Evolutionary conservation across 2,113 vertebrate genomes (phyloP).

Genomic region (Acrocephalus arundinaceus): DNA sequence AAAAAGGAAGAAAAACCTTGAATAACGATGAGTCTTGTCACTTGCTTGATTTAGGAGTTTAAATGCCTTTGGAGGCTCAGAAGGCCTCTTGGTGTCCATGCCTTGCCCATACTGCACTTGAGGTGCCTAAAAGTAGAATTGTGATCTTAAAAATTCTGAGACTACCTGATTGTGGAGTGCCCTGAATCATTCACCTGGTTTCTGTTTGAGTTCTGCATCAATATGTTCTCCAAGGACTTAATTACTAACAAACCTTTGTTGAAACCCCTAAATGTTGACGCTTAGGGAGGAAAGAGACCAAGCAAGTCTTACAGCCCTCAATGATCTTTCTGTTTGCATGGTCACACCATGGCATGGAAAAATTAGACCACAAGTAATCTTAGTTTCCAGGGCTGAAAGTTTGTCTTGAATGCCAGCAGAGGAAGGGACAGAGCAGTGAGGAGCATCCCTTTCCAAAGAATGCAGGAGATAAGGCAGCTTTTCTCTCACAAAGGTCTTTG

Average conservation of each 20-base stretch:
- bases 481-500: neutral
- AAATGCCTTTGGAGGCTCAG: neutral
- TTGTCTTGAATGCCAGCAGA: neutral
- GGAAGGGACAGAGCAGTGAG: neutral
- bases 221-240: neutral
- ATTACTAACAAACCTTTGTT: neutral
- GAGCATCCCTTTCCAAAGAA: neutral
- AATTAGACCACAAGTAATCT: neutral
- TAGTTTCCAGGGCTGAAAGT: neutral
- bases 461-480: slow-evolving; percentile 21
- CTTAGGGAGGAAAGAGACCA: neutral
- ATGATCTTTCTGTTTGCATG: neutral
- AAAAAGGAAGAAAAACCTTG: neutral
- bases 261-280: neutral
- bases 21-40: neutral
- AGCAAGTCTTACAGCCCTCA: neutral
- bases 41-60: neutral
- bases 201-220: neutral
- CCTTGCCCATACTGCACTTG: accelerated
- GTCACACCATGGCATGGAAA: neutral
- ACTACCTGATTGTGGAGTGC: neutral
- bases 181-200: neutral
- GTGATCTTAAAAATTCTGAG: neutral
- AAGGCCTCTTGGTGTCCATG: neutral
- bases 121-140: neutral